Evolutionary conservation across 35 echinoderm and acorn worm genomes (phyloP).

Genomic region (Acanthaster planci): DNA sequence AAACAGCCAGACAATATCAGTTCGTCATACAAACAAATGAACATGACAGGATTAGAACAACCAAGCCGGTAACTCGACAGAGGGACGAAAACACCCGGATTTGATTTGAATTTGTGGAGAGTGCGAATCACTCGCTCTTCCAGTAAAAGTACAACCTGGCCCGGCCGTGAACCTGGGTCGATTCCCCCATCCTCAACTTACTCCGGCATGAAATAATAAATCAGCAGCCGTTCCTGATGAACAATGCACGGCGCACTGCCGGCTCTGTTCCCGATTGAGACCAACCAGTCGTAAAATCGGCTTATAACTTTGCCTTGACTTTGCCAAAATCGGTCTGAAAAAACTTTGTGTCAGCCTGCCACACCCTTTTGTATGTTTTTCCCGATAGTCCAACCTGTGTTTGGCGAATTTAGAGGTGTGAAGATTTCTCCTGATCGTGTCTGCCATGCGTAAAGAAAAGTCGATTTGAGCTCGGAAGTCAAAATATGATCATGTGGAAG

Average conservation of each 20-base stretch:
- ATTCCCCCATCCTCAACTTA: no score
- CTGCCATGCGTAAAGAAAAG: neutral
- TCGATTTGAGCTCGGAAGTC: constrained; percentile 11
- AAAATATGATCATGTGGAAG: neutral
- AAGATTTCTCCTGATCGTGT: no score
- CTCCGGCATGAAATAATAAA: neutral
- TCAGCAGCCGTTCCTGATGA: neutral
- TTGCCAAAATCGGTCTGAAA: neutral
- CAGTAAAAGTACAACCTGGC: neutral
- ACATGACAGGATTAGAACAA: no score
- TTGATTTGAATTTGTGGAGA: no score
- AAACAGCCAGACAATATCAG: no score
- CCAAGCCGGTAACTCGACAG: no score
- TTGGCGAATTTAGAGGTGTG: no score
- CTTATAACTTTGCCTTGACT: constrained; percentile 7
- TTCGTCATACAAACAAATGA: no score
- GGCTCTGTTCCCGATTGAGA: neutral
- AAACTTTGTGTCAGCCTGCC: constrained; percentile 1
- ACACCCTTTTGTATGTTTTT: neutral
- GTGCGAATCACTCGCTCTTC: no score
- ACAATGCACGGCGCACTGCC: neutral
- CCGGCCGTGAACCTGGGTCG: constrained; percentile 1
- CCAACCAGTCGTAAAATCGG: neutral
- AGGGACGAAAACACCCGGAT: no score
- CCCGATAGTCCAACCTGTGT: neutral